These are phyloP conservation scores for Carcina quercana DNA, from an alignment of 2,888 invertebrate species.

Conservation along the genomic window DNA sequence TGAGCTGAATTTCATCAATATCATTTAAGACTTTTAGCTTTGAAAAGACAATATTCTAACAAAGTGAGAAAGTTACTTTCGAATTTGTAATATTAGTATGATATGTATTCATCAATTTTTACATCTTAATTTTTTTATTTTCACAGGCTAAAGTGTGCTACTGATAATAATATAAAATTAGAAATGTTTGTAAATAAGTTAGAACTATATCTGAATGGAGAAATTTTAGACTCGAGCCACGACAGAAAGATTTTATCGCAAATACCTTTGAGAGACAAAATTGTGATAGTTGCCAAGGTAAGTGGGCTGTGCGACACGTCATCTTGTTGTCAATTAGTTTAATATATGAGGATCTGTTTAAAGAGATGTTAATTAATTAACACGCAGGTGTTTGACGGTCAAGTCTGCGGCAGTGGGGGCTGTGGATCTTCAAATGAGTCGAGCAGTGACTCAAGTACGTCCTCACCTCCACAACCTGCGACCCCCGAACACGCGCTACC, in stretches of 20 bases:
- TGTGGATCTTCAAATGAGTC: slow-evolving; percentile 81
- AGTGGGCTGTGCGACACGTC: slow-evolving; percentile 3
- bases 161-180: slow-evolving; percentile 83
- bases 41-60: too few species aligned
- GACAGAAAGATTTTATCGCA: slow-evolving; percentile 91
- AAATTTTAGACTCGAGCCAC: slow-evolving; percentile 88
- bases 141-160: slow-evolving; percentile 61
- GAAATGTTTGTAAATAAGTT: slow-evolving; percentile 94
- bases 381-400: slow-evolving; percentile 63
- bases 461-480: slow-evolving; percentile 91
- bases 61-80: background rate
- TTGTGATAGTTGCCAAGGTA: slow-evolving; percentile 77
- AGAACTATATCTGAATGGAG: slow-evolving; percentile 92
- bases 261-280: slow-evolving; percentile 91
- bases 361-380: too few species aligned
- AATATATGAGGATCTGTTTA: too few species aligned
- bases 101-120: background rate
- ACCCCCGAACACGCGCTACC: slow-evolving; percentile 93
- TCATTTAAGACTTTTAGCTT: too few species aligned
- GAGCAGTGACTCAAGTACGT: slow-evolving; percentile 95
- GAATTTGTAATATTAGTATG: background rate
- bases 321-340: too few species aligned
- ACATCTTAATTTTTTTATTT: slow-evolving; percentile 11
- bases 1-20: too few species aligned
- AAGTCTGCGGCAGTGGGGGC: slow-evolving; percentile 63